A percentile compares a stretch with the other conserved stretches of the same genome.
These are phyloP conservation scores for Teleiodes luculella DNA, from an alignment of 2,888 invertebrate genomes.

Conservation along the genomic window DNA sequence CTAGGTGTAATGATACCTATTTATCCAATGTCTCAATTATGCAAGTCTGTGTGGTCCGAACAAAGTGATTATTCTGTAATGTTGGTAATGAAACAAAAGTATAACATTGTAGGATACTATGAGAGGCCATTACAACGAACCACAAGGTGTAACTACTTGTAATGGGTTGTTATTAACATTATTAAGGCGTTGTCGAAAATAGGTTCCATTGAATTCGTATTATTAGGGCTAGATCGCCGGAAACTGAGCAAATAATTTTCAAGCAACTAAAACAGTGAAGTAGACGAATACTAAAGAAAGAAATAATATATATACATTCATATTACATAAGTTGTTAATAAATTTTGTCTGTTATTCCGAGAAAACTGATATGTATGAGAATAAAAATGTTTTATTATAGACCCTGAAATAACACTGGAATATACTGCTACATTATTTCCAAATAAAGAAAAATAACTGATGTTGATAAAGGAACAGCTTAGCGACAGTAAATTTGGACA, in stretches of 20 bases:
- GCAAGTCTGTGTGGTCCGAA: constrained; percentile 63
- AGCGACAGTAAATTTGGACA: constrained; percentile 62
- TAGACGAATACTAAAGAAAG: not conserved
- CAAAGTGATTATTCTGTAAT: constrained; percentile 49
- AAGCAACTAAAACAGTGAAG: constrained; percentile 2
- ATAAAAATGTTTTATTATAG: constrained; percentile 2
- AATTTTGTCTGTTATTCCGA: not conserved
- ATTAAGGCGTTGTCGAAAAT: constrained; percentile 58
- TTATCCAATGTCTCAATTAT: constrained; percentile 69
- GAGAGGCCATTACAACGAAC: constrained; percentile 62
- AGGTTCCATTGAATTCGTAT: constrained; percentile 38
- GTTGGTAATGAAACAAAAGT: constrained; percentile 53
- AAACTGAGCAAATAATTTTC: constrained; percentile 15
- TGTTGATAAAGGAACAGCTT: constrained; percentile 44
- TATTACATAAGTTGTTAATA: not conserved
- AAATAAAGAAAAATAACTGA: constrained; percentile 45
- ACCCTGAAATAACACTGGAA: constrained; percentile 7
- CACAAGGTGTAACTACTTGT: constrained; percentile 60
- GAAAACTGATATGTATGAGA: not conserved
- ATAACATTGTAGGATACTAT: constrained; percentile 65
- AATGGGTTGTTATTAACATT: constrained; percentile 68
- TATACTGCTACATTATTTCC: constrained; percentile 21
- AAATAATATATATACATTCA: not conserved
- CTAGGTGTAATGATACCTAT: constrained; percentile 52
- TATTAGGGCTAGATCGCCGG: constrained; percentile 27